These are phyloP conservation scores for Todus mexicanus DNA, from an alignment of 2,797 vertebrate species.

Conservation along the genomic window DNA sequence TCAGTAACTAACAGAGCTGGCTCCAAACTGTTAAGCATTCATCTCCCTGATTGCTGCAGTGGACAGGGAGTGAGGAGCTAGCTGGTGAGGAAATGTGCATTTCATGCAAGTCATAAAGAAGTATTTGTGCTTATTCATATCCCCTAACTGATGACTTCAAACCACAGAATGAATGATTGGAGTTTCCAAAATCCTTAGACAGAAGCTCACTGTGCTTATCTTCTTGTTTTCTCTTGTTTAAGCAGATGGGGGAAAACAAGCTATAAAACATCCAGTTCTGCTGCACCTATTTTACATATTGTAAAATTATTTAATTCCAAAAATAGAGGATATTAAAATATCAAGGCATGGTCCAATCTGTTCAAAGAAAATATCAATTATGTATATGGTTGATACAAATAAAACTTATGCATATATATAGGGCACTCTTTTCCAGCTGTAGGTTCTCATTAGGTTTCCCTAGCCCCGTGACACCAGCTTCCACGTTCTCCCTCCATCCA, in stretches of 20 bases:
- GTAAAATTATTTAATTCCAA: not conserved
- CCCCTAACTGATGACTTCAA: not conserved
- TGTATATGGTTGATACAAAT: not conserved
- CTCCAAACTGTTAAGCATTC: not conserved
- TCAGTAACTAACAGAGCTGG: not conserved
- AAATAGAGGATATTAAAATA: not conserved
- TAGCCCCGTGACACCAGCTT: not conserved
- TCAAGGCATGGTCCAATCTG: not conserved
- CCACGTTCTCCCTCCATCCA: not conserved
- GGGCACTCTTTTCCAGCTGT: not conserved
- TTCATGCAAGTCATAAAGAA: not conserved
- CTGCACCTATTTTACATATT: not conserved
- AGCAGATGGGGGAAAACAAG: not conserved
- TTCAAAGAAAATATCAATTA: not conserved
- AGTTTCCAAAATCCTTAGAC: not conserved
- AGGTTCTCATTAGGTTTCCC: not conserved
- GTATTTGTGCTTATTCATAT: not conserved
- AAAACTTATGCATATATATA: not conserved
- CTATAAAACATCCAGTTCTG: not conserved
- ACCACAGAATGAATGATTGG: not conserved
- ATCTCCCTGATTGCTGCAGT: not conserved
- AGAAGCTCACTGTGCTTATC: not conserved
- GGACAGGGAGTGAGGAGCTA: not conserved
- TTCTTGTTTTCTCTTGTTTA: not conserved
- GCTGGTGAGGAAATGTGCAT: fast-evolving